A percentile compares a stretch with the other conserved stretches of the same genome.
phyloP scores from a whole-genome alignment of 2,797 vertebrate species.

The Phataginus tricuspis region DNA sequence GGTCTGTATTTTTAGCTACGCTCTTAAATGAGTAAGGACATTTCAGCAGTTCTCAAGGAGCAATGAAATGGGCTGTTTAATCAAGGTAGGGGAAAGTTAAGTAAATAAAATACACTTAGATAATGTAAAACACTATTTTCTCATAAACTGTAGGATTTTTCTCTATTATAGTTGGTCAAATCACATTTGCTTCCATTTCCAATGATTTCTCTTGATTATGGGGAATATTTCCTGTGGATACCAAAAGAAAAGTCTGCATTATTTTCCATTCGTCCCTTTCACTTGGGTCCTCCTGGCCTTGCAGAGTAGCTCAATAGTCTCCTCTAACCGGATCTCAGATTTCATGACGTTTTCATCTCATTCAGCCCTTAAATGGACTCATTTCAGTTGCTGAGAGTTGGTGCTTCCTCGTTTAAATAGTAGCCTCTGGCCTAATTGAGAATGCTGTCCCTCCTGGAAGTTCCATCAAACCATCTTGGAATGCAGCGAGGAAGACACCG shows the following conservation, averaged over 20 bases:
- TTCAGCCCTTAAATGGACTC: neutral
- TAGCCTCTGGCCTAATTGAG: neutral
- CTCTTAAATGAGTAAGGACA: neutral
- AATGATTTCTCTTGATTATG: neutral
- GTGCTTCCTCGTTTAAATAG: neutral
- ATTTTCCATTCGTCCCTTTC: neutral
- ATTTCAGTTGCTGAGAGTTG: neutral
- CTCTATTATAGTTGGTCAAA: neutral
- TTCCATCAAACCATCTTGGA: neutral
- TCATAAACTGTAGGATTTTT: neutral
- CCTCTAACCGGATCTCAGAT: neutral
- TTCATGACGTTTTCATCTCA: neutral
- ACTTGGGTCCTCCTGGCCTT: neutral
- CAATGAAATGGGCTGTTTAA: neutral
- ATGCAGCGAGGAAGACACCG: neutral
- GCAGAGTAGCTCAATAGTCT: neutral
- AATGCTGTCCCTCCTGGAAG: neutral
- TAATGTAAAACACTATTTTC: neutral
- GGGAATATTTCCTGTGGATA: neutral
- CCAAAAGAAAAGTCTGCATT: neutral
- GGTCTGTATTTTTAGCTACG: too few relatives aligned
- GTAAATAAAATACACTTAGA: neutral
- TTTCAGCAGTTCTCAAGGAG: neutral
- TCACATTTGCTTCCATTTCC: neutral
- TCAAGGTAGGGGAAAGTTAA: neutral